These are phyloP conservation scores for Selenia dentaria DNA, from an alignment of 2,888 invertebrate species.

Conservation along the genomic window DNA sequence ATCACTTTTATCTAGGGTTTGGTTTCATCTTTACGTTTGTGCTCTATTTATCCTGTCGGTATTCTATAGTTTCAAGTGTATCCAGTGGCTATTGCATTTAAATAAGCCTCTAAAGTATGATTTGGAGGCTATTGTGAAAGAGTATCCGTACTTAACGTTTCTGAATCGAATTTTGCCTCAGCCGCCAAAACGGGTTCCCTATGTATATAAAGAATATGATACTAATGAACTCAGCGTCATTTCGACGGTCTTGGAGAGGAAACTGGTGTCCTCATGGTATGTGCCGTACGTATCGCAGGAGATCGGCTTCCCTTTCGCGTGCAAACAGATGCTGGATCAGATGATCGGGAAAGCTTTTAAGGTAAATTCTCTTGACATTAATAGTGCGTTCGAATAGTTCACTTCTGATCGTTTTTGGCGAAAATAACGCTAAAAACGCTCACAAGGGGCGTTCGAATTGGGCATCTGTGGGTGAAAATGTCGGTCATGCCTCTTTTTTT, in stretches of 20 bases:
- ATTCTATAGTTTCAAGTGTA: constrained; percentile 76
- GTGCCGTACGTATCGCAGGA: constrained; percentile 74
- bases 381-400: no score
- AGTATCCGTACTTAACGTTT: constrained; percentile 55
- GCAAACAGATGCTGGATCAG: constrained; percentile 79
- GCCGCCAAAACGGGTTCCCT: constrained; percentile 31
- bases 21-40: constrained; percentile 70
- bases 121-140: constrained; percentile 49
- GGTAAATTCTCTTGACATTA: constrained; percentile 54
- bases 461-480: no score
- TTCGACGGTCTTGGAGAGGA: constrained; percentile 72
- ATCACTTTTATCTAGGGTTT: constrained; percentile 69
- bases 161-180: constrained; percentile 49
- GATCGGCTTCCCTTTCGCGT: constrained; percentile 78
- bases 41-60: constrained; percentile 69
- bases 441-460: no score
- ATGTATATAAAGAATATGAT: constrained; percentile 65
- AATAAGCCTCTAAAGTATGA: constrained; percentile 80
- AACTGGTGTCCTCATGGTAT: constrained; percentile 79
- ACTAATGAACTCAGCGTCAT: constrained; percentile 76
- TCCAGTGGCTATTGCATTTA: constrained; percentile 79
- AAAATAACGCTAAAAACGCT: no score
- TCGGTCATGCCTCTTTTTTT: no score
- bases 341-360: constrained; percentile 76
- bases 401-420: no score